Base-by-base conservation (phyloP, 2,888 invertebrate genomes). In the Spicauda simplicius region DNA sequence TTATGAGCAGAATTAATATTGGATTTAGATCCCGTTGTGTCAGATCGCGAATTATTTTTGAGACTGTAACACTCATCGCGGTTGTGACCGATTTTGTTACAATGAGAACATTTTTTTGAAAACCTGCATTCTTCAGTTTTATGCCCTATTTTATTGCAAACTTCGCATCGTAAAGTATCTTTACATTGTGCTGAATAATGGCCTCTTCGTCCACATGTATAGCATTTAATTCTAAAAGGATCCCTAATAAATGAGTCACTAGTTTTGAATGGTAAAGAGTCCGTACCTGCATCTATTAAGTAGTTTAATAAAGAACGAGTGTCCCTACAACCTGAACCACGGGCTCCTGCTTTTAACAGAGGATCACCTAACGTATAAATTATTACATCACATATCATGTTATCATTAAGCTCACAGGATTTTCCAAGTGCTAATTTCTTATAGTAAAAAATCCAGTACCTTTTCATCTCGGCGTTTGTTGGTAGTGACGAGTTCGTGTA, bases 281-380 rank as follows among this genome's bases (percentile, higher is more conserved):
- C 58, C 18, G 53, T 11, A 3, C 50, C 60, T 12, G 68, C 52
- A 56, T 63, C 69, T 33, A 54, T 66, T 20, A 69, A 63, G 56
- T 67, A 70, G 25, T 59, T 66, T n/a, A 67, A 50, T 56, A 70
- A 57, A 37, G 60, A 45, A 60, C 55, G 54, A 2, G 71, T 69
- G 14, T 69, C 67, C 45, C 58, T 60, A 69, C 67, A 69, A 50
- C 64, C 71, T 30, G 64, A 53, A 58, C 71, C 71, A 56, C 56
- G 56, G 37, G 56, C 56, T 19, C 64, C 69, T 12, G 67, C 54
- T 33, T 69, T 71, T 56, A 71, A 62, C 7, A 71, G 45, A 14
- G 66, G 50, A 56, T 71, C 66, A 14, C 57, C 56, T 19, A 71
- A 14, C 2, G 71, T 71, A 57, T 25, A 71, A 30, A 69, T 71